phyloP scores from a whole-genome alignment of 1,140 invertebrate species.

The Diploscapter pachys region DNA sequence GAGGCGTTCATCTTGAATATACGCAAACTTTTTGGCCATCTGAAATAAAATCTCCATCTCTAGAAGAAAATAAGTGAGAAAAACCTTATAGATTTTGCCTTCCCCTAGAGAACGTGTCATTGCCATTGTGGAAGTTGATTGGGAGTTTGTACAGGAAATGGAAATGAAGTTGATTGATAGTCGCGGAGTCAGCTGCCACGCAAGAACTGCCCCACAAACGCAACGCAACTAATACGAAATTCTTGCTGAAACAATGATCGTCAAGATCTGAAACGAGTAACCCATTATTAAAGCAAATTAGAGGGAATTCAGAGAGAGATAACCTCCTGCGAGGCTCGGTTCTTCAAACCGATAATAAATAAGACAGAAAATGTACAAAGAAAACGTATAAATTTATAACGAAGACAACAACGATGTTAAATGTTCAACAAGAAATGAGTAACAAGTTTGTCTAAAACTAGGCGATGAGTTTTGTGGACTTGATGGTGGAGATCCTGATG shows the following conservation, averaged over 20 bases:
- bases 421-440: constrained; percentile 16
- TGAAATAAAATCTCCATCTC: constrained; percentile 17
- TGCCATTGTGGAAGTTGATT: constrained; percentile 13
- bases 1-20: constrained; percentile 21
- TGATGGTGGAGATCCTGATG: constrained; percentile 37
- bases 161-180: constrained; percentile 8
- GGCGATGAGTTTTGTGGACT: constrained; percentile 39
- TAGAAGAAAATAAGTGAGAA: background rate
- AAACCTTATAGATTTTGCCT: constrained; percentile 2
- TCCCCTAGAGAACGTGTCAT: constrained; percentile 11
- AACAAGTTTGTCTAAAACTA: constrained; percentile 19
- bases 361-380: background rate
- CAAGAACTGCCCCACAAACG: constrained; percentile 3
- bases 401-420: constrained; percentile 23
- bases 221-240: background rate
- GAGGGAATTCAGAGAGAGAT: too few species aligned
- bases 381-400: background rate
- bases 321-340: too few species aligned
- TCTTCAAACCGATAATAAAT: too few species aligned
- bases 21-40: constrained; percentile 28
- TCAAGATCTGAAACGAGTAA: constrained; percentile 10
- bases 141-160: background rate
- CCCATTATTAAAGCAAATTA: background rate
- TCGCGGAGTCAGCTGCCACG: constrained; percentile 1
- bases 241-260: background rate